A percentile compares a stretch with the other conserved stretches of the same genome.
Conservation (phyloP, 2,888 invertebrate genomes). For the Tetrapedia diversipes region DNA sequence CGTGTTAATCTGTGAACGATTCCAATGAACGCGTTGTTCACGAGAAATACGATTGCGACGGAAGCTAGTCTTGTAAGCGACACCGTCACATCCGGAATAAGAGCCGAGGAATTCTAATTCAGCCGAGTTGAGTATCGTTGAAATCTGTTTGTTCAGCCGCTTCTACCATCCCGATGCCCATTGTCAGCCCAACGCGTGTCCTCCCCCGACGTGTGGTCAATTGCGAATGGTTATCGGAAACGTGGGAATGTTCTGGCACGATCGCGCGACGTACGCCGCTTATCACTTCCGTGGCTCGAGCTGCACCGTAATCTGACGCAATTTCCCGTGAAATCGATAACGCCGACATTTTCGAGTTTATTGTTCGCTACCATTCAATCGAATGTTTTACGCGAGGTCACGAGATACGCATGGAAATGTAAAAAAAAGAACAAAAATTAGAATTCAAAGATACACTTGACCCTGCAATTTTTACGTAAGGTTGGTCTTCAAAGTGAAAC, state of each 20-base stretch:
- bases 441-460: neutral
- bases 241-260: conserved; percentile 50
- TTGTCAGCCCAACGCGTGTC: conserved; percentile 24
- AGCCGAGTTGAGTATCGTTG: conserved; percentile 34
- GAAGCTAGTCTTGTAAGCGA: conserved; percentile 60
- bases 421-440: neutral
- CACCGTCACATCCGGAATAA: conserved; percentile 74
- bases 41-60: conserved; percentile 25
- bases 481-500: neutral
- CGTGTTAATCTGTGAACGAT: too few species aligned
- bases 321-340: conserved; percentile 56
- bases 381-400: neutral
- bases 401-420: too few species aligned
- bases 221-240: conserved; percentile 34
- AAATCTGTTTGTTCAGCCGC: conserved; percentile 65
- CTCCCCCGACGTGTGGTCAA: neutral
- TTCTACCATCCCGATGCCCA: conserved; percentile 38
- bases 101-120: conserved; percentile 67
- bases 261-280: conserved; percentile 32
- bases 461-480: too few species aligned
- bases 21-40: neutral
- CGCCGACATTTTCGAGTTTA: conserved; percentile 25
- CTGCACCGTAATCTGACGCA: conserved; percentile 52
- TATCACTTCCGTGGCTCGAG: conserved; percentile 47
- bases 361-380: conserved; percentile 18